A percentile compares a stretch with the other conserved stretches of the same genome.
phyloP scores from a whole-genome alignment of 2,888 invertebrate genomes.

The Drosophila siamana region DNA sequence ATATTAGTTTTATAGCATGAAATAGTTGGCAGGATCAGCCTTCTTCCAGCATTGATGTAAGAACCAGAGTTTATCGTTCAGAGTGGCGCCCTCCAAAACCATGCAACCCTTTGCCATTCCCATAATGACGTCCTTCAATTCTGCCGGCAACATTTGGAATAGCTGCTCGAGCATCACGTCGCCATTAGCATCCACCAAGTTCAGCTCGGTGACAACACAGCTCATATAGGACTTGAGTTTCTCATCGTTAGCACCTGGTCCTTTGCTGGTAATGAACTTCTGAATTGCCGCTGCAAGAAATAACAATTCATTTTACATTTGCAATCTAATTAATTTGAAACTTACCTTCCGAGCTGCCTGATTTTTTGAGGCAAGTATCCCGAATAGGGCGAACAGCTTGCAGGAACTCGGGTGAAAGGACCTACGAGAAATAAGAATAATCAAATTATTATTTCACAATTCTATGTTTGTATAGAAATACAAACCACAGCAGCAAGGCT shows the following conservation, averaged over 20 bases:
- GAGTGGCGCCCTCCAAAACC: conserved; percentile 80
- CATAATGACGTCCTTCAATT: conserved; percentile 69
- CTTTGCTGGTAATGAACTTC: conserved; percentile 80
- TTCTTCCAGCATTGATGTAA: conserved; percentile 84
- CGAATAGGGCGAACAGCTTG: conserved; percentile 75
- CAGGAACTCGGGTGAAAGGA: conserved; percentile 74
- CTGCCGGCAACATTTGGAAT: conserved; percentile 69
- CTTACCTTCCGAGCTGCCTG: conserved; percentile 81
- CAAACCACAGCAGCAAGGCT: conserved; percentile 23
- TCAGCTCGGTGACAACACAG: conserved; percentile 82
- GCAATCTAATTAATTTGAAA: neutral
- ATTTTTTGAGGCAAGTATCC: conserved; percentile 79
- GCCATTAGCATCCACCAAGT: conserved; percentile 82
- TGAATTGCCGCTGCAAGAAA: conserved; percentile 79
- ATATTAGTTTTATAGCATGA: conserved; percentile 53
- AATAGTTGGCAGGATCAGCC: conserved; percentile 80
- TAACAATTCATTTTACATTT: too few relatives aligned
- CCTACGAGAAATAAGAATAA: conserved; percentile 53
- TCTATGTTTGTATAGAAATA: neutral
- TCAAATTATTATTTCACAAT: neutral
- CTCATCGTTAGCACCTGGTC: conserved; percentile 82
- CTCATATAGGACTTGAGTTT: conserved; percentile 84
- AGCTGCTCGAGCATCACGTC: conserved; percentile 83
- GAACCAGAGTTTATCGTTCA: conserved; percentile 83
- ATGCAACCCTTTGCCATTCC: conserved; percentile 81